A percentile compares a stretch with the other conserved stretches of the same genome.
Evolutionary conservation across 1,140 invertebrate species (phyloP).

Genomic region (Brachionus rubens): DNA sequence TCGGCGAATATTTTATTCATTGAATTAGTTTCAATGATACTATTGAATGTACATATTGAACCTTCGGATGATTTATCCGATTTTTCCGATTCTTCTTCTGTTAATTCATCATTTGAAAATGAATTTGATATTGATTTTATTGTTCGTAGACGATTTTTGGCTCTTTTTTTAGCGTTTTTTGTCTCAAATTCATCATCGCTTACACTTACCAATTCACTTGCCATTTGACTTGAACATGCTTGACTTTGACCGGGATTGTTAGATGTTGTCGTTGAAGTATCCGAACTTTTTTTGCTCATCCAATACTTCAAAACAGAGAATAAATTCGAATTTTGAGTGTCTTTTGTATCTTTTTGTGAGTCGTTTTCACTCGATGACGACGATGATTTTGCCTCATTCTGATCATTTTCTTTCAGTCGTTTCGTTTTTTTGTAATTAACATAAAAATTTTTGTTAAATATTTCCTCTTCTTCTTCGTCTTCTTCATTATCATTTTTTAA

Average conservation of each 20-base stretch:
- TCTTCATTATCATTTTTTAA: neutral
- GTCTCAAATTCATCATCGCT: slow-evolving; percentile 10
- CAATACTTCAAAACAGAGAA: slow-evolving; percentile 40
- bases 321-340: neutral
- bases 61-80: slow-evolving; percentile 1
- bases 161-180: neutral
- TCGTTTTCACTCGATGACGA: neutral
- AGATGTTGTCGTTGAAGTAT: too few relatives aligned
- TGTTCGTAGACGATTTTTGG: neutral
- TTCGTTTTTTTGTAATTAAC: neutral
- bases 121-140: slow-evolving; percentile 4
- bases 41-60: neutral
- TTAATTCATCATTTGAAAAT: slow-evolving; percentile 1
- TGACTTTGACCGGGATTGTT: too few relatives aligned
- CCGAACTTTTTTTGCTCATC: slow-evolving; percentile 46
- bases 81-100: neutral
- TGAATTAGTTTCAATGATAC: slow-evolving; percentile 2
- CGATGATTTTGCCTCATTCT: neutral
- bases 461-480: neutral
- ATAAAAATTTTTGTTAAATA: neutral
- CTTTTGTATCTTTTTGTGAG: neutral
- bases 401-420: neutral
- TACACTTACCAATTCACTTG: neutral
- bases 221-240: slow-evolving; percentile 7
- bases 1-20: slow-evolving; percentile 25